Conservation (phyloP, 2,797 vertebrate genomes). For the Poecile montanus region DNA sequence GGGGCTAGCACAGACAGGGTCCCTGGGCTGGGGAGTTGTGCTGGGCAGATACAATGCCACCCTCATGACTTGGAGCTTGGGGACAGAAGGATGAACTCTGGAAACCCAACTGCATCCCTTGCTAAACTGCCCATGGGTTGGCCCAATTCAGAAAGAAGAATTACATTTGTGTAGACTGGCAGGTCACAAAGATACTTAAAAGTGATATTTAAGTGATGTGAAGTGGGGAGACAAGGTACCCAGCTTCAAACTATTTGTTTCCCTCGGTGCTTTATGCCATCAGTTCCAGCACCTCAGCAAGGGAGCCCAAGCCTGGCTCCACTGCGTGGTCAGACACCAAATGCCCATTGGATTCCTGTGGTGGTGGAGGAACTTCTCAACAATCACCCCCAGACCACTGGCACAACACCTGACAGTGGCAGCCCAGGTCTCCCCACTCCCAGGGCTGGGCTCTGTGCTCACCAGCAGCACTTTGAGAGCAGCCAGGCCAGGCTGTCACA, state of each 20-base stretch:
- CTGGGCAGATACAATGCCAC: neutral
- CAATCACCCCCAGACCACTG: neutral
- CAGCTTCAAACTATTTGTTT: neutral
- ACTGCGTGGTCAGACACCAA: neutral
- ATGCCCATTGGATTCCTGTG: neutral
- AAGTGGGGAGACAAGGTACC: neutral
- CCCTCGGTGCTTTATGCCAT: neutral
- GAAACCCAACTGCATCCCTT: neutral
- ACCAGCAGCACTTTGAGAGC: neutral
- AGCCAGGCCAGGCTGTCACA: neutral
- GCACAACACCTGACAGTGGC: neutral
- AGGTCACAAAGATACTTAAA: neutral
- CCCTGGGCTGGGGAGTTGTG: neutral
- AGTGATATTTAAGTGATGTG: neutral
- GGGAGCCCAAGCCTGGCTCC: neutral
- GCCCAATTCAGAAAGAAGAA: neutral
- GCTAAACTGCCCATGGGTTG: neutral
- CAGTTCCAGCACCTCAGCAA: neutral
- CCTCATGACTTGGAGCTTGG: rapidly evolving
- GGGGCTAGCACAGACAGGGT: neutral
- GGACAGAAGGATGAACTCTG: neutral
- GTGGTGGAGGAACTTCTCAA: neutral
- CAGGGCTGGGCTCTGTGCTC: neutral
- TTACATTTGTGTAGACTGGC: neutral
- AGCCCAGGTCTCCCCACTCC: neutral